These are phyloP conservation scores for Eilema depressum DNA, from an alignment of 2,888 invertebrate genomes.

Conservation along the genomic window DNA sequence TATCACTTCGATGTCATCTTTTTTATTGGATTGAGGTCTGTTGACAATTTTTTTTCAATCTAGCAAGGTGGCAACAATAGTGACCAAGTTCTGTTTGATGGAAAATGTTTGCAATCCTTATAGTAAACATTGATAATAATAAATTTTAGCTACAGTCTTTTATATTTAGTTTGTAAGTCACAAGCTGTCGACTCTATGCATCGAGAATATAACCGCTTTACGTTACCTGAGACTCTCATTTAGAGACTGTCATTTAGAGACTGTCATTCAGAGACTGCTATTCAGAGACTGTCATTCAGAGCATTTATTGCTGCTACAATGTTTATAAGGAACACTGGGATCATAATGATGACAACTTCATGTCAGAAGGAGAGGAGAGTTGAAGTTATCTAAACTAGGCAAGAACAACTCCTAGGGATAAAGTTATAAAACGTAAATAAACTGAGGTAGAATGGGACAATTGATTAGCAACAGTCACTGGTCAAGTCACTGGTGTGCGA, in stretches of 20 bases:
- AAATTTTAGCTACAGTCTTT: no score
- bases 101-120: background rate
- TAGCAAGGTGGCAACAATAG: background rate
- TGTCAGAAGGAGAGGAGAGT: no score
- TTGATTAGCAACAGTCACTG: no score
- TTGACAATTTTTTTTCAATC: background rate
- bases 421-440: background rate
- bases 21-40: slow-evolving; percentile 29
- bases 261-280: no score
- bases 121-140: no score
- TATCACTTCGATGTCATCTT: slow-evolving; percentile 43
- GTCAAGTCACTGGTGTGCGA: background rate
- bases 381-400: no score
- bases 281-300: no score
- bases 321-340: background rate
- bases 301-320: background rate
- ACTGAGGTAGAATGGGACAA: background rate
- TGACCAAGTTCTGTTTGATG: background rate
- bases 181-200: no score
- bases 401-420: background rate
- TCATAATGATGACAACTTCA: background rate
- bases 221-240: background rate
- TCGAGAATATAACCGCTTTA: no score
- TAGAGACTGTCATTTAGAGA: no score
- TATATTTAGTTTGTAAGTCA: no score